Evolutionary conservation across 2,888 invertebrate genomes (phyloP).

Genomic region (Teleogryllus oceanicus): DNA sequence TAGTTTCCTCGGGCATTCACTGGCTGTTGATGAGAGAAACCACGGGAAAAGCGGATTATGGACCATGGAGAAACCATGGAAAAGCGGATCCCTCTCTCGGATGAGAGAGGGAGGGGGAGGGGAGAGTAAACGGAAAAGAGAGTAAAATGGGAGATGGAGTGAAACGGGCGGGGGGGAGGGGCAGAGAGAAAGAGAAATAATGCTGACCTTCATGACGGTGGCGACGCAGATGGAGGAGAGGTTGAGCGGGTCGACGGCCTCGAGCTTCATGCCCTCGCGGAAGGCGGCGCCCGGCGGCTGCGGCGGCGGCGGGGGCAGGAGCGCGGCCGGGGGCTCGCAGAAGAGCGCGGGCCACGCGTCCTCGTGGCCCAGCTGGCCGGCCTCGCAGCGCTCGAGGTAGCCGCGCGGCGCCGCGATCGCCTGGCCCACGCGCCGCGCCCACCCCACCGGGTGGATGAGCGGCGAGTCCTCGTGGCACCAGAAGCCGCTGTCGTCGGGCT

Average conservation of each 20-base stretch:
- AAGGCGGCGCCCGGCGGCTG: constrained; percentile 22
- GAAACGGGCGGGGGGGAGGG: too few species aligned
- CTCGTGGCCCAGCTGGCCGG: constrained; percentile 65
- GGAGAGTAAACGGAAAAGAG: too few species aligned
- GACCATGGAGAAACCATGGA: too few species aligned
- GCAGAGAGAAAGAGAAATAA: too few species aligned
- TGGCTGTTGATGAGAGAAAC: too few species aligned
- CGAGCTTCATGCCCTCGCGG: constrained; percentile 84
- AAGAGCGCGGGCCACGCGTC: constrained; percentile 82
- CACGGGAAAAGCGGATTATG: too few species aligned
- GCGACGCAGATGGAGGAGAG: constrained; percentile 92
- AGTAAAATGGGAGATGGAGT: too few species aligned
- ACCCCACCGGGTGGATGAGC: constrained; percentile 92
- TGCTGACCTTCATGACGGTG: constrained; percentile 74
- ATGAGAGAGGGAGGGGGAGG: too few species aligned
- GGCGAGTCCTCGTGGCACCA: constrained; percentile 97
- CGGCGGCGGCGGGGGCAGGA: constrained; percentile 38
- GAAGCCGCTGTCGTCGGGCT: constrained; percentile 78
- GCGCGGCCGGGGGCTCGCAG: constrained; percentile 46
- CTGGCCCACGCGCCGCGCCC: constrained; percentile 89
- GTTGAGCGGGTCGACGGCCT: constrained; percentile 96
- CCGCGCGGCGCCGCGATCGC: constrained; percentile 77
- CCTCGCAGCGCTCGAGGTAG: constrained; percentile 71
- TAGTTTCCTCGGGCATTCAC: too few species aligned
- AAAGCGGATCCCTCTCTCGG: too few species aligned